phyloP scores from a whole-genome alignment of 2,888 invertebrate genomes.

The Phyllotreta striolata region DNA sequence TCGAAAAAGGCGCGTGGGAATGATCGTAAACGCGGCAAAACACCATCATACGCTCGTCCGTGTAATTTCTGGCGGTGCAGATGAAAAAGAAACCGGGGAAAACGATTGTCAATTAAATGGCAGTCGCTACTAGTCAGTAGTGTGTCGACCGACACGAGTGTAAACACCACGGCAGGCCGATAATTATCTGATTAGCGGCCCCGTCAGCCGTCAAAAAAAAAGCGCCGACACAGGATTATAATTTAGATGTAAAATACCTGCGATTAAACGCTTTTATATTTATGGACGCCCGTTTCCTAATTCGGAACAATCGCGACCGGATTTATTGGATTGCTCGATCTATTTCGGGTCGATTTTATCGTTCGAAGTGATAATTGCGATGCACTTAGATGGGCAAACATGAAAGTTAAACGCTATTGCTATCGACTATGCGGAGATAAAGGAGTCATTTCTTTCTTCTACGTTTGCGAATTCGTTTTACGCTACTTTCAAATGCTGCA shows the following conservation, averaged over 20 bases:
- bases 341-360: conserved; percentile 12
- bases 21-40: background rate
- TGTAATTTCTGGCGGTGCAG: conserved; percentile 37
- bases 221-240: conserved; percentile 36
- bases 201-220: conserved; percentile 35
- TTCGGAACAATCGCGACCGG: conserved; percentile 19
- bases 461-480: too few relatives aligned
- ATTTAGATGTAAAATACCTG: conserved; percentile 40
- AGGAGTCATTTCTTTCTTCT: too few relatives aligned
- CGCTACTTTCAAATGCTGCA: too few relatives aligned
- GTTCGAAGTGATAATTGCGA: background rate
- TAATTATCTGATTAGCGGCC: conserved; percentile 42
- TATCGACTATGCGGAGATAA: too few relatives aligned
- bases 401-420: too few relatives aligned
- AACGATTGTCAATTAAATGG: conserved; percentile 37
- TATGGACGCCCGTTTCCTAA: conserved; percentile 13
- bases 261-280: conserved; percentile 19
- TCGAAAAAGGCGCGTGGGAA: conserved; percentile 18
- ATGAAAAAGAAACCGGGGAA: conserved; percentile 32
- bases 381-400: too few relatives aligned
- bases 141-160: conserved; percentile 37
- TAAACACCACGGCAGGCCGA: conserved; percentile 41
- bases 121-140: conserved; percentile 23
- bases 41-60: conserved; percentile 23
- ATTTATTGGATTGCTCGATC: conserved; percentile 14